These are phyloP conservation scores for Clusia tigrina DNA, from an alignment of 2,888 invertebrate genomes.

Conservation along the genomic window DNA sequence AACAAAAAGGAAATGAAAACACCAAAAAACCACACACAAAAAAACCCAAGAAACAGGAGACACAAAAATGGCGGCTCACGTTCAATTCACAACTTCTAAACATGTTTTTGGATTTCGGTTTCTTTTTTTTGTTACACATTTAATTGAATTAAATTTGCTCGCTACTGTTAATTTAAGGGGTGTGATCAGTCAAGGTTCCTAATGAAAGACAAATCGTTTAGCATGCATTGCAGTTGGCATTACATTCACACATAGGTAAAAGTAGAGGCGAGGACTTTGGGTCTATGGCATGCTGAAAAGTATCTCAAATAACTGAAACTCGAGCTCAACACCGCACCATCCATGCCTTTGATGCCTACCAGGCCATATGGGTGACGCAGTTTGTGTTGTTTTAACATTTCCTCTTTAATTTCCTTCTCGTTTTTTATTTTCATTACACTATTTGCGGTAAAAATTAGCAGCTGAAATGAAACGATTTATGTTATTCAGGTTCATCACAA, in stretches of 20 bases:
- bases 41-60: no score
- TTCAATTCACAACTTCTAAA: constrained; percentile 25
- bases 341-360: no score
- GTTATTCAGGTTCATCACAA: constrained; percentile 47
- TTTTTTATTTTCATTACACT: not conserved
- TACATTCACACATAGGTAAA: not conserved
- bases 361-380: no score
- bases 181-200: constrained; percentile 41
- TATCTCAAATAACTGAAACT: not conserved
- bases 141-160: constrained; percentile 37
- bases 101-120: constrained; percentile 14
- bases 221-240: constrained; percentile 39
- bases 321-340: no score
- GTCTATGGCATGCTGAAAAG: not conserved
- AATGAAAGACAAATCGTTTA: constrained; percentile 53
- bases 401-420: not conserved
- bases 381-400: not conserved
- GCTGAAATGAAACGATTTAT: not conserved
- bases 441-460: constrained; percentile 18
- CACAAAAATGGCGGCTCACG: constrained; percentile 38
- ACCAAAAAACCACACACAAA: not conserved
- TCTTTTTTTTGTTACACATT: constrained; percentile 20
- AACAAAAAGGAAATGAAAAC: not conserved
- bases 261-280: not conserved
- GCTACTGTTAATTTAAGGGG: constrained; percentile 47